A percentile compares a stretch with the other conserved stretches of the same genome.
Evolutionary conservation across 2,888 invertebrate species (phyloP).

Genomic region (Limnephilus marmoratus): DNA sequence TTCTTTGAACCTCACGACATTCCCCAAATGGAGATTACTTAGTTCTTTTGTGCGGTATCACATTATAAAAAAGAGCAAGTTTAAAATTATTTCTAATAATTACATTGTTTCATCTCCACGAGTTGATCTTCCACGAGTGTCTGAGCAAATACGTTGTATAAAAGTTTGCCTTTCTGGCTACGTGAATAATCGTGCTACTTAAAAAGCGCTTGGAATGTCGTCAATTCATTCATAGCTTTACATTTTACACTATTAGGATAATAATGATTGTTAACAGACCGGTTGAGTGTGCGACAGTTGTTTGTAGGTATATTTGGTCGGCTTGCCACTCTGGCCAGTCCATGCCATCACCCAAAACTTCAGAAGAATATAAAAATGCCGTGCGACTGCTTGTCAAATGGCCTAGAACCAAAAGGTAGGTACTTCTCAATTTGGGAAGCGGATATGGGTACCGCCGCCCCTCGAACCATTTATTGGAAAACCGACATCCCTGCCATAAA

Average conservation of each 20-base stretch:
- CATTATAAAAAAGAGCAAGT: too few relatives aligned
- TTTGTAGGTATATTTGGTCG: too few relatives aligned
- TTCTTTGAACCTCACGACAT: background rate
- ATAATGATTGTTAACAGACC: background rate
- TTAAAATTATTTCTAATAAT: background rate
- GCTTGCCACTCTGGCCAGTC: background rate
- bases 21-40: too few relatives aligned
- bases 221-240: background rate
- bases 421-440: too few relatives aligned
- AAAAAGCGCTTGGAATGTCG: background rate
- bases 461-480: too few relatives aligned
- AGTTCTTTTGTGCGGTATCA: too few relatives aligned
- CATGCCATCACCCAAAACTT: background rate
- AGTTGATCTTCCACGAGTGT: background rate
- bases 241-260: background rate
- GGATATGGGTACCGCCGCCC: too few relatives aligned
- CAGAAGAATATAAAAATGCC: too few relatives aligned
- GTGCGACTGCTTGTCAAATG: too few relatives aligned
- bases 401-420: too few relatives aligned
- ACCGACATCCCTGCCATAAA: too few relatives aligned
- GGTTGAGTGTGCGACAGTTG: background rate
- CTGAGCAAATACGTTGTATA: background rate
- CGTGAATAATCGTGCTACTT: background rate
- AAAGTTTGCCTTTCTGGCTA: conserved; percentile 2
- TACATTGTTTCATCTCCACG: background rate